These are phyloP conservation scores for Sebastes diploproa DNA, from an alignment of 2,797 vertebrate species.

Conservation along the genomic window DNA sequence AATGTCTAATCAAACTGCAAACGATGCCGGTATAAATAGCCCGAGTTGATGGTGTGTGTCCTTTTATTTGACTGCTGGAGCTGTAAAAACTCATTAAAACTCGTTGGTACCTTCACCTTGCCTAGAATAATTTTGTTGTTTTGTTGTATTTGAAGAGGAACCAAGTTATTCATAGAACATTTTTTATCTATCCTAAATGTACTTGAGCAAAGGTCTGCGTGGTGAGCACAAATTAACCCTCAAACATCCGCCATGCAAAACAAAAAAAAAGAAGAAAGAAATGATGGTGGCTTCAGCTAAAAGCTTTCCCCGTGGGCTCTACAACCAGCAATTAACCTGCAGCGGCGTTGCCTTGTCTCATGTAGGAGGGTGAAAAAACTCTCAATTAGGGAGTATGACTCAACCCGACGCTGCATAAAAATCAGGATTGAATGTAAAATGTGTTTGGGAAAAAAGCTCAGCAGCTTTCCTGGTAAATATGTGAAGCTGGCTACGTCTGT, in stretches of 20 bases:
- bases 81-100: constrained; percentile 28
- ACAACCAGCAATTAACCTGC: constrained; percentile 28
- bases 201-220: background rate
- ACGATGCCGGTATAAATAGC: constrained; percentile 9
- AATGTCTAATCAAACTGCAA: constrained; percentile 1
- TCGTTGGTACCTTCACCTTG: background rate
- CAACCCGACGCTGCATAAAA: background rate
- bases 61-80: constrained; percentile 5
- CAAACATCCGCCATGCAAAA: background rate
- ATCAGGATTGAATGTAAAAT: background rate
- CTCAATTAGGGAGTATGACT: constrained; percentile 2
- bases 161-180: constrained; percentile 1
- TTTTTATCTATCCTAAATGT: background rate
- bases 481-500: background rate
- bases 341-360: background rate
- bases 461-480: background rate
- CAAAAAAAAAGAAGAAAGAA: background rate
- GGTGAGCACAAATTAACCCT: background rate
- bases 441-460: background rate
- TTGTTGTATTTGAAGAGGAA: constrained; percentile 7
- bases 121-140: background rate
- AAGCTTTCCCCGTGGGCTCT: constrained; percentile 1
- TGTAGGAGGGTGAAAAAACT: constrained; percentile 12
- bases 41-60: constrained; percentile 12
- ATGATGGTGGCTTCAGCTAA: background rate